Base-by-base conservation (phyloP, 2,113 vertebrate genomes). In the Amblyopsis rosae region DNA sequence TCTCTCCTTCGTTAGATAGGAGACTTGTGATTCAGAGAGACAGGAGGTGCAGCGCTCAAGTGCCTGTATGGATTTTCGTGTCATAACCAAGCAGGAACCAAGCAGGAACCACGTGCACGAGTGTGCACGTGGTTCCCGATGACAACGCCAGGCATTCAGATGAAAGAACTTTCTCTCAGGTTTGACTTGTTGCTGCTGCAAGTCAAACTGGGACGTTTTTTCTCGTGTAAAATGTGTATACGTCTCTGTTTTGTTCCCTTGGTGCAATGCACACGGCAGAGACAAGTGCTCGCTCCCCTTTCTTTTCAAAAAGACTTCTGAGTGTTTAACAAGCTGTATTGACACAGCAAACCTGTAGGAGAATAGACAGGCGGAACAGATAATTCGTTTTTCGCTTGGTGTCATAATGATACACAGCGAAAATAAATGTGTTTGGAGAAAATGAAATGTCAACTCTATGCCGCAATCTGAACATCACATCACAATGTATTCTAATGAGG, bases 321-420 rank as follows among this genome's bases (percentile, higher is more conserved):
- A 72, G 80, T 81, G 73, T 73, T 81, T 65, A 72, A 56, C 6
- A 35, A 58, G 17, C 33, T 48, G 35, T 62, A 64, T 54, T 65
- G 69, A 73, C 57, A 62, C 54, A 59, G 63, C 9, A 15, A 50
- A 35, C 45, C 12, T 33, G 54, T 16, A 16, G n/a, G n/a, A 3
- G 13, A 15, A 61, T 10, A 19, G 54, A 17, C 26, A 58, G 58
- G 57, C 33, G 32, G 55, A 12, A 10, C 3, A 58, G 26, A 49
- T 73, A 55, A 76, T 76, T 76, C 41, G 65, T 70, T 81, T 73
- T 48, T 66, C 51, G 63, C 33, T 56, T 46, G 57, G 17, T 41
- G 57, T 59, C 49, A 67, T 15, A 50, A 63, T 48, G 2, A 64
- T 64, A 15, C 49, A 11, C 10, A 15, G 49, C 9, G 35, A 41